Conservation (phyloP, 1,140 invertebrate species). For the Apocrypta bakeri region DNA sequence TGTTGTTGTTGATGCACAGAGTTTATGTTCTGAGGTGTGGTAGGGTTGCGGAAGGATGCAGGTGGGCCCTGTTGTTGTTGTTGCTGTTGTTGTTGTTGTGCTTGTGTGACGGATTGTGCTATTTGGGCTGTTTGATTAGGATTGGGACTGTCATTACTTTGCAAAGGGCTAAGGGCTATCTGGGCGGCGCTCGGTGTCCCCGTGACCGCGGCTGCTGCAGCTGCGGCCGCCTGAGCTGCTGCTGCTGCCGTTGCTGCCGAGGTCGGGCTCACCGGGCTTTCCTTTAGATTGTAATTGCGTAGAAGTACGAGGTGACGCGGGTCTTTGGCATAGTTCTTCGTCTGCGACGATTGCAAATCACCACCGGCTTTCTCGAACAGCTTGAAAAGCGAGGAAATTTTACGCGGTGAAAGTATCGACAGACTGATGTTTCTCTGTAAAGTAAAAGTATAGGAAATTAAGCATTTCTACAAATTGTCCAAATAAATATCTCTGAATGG, state of each 20-base stretch:
- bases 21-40: slow-evolving; percentile 68
- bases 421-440: slow-evolving; percentile 86
- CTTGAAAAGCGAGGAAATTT: slow-evolving; percentile 86
- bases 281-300: slow-evolving; percentile 81
- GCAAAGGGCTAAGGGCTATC: slow-evolving; percentile 76
- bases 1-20: slow-evolving; percentile 64
- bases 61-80: slow-evolving; percentile 62
- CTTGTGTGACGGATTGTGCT: slow-evolving; percentile 48
- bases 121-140: slow-evolving; percentile 68
- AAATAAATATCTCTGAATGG: background rate
- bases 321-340: slow-evolving; percentile 94
- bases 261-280: slow-evolving; percentile 85
- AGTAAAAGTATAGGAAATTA: slow-evolving; percentile 16
- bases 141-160: slow-evolving; percentile 77
- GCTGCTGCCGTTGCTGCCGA: slow-evolving; percentile 68
- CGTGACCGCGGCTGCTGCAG: slow-evolving; percentile 63
- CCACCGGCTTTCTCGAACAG: slow-evolving; percentile 90
- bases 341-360: slow-evolving; percentile 84
- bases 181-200: slow-evolving; percentile 64
- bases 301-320: slow-evolving; percentile 88
- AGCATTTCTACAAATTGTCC: background rate
- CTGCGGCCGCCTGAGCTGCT: slow-evolving; percentile 69
- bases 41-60: slow-evolving; percentile 62
- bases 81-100: slow-evolving; percentile 61
- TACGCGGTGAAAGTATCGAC: slow-evolving; percentile 91